Evolutionary conservation across 2,888 invertebrate genomes (phyloP).

Genomic region (Diogma glabrata): DNA sequence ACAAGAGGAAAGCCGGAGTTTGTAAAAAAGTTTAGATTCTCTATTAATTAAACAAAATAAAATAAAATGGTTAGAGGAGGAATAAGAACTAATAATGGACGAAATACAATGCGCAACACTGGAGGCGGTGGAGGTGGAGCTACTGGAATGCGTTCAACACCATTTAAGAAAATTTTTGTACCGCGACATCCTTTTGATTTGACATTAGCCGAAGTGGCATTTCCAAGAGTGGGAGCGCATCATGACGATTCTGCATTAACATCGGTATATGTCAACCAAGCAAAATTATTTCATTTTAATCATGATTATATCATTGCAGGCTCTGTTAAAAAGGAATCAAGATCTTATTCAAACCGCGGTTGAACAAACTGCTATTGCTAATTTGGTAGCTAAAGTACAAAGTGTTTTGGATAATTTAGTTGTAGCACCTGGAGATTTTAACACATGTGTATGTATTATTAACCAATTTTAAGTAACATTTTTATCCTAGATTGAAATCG

Average conservation of each 20-base stretch:
- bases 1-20: too few species aligned
- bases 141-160: conserved; percentile 50
- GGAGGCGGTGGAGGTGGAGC: conserved; percentile 43
- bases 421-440: conserved; percentile 86
- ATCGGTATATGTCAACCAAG: too few species aligned
- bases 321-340: conserved; percentile 79
- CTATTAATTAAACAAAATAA: conserved; percentile 12
- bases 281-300: conserved; percentile 9
- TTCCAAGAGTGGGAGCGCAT: conserved; percentile 70
- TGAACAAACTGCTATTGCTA: conserved; percentile 86
- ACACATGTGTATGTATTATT: conserved; percentile 74
- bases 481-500: not conserved
- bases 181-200: conserved; percentile 79
- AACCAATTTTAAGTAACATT: conserved; percentile 5
- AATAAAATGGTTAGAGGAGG: conserved; percentile 60
- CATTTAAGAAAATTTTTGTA: conserved; percentile 50
- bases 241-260: conserved; percentile 79
- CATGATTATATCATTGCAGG: conserved; percentile 45
- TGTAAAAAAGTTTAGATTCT: too few species aligned
- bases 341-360: conserved; percentile 84
- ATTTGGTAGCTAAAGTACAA: conserved; percentile 91
- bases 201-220: conserved; percentile 76
- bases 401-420: conserved; percentile 88
- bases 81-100: conserved; percentile 42
- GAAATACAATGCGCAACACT: conserved; percentile 36